phyloP scores from a whole-genome alignment of 2,113 vertebrate genomes.

The Oreocharis arfaki region DNA sequence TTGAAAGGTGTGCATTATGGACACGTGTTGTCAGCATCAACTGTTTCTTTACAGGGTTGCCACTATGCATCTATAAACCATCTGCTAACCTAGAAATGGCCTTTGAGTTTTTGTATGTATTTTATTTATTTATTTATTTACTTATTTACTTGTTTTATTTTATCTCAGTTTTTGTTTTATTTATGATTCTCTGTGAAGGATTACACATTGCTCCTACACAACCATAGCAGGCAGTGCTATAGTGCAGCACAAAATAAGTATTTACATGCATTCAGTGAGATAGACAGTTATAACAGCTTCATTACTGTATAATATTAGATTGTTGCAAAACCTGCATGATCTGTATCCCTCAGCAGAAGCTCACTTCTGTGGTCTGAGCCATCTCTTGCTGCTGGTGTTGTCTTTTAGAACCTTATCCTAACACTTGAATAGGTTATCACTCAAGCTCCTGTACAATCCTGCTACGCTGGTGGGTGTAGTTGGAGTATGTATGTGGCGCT shows the following conservation, averaged over 20 bases:
- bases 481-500: neutral
- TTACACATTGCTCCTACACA: neutral
- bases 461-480: neutral
- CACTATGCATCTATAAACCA: neutral
- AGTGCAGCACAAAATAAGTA: neutral
- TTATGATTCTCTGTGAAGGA: neutral
- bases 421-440: neutral
- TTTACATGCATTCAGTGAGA: neutral
- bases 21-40: slow-evolving; percentile 9
- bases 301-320: neutral
- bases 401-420: neutral
- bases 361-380: neutral
- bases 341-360: neutral
- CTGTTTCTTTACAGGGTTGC: neutral
- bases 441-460: neutral
- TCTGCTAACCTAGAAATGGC: neutral
- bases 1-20: slow-evolving; percentile 18
- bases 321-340: neutral
- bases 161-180: neutral
- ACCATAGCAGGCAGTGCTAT: neutral
- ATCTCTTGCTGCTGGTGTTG: neutral
- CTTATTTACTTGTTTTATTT: no score
- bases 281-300: neutral
- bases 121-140: no score
- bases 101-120: neutral